A percentile compares a stretch with the other conserved stretches of the same genome.
Conservation (phyloP, 1,140 invertebrate species). For the Drosophila sulfurigaster region DNA sequence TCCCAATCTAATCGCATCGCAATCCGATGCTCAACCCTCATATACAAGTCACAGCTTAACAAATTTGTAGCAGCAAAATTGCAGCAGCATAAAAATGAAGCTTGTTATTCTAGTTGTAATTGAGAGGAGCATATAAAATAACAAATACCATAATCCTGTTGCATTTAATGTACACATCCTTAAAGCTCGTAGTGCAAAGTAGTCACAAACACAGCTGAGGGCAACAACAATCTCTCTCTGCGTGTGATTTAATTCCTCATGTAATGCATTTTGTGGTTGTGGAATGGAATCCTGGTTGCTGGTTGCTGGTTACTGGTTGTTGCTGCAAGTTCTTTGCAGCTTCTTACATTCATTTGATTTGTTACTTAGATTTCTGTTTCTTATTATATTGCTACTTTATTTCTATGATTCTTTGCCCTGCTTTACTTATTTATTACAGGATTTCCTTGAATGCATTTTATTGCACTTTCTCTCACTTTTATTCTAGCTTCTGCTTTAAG, state of each 20-base stretch:
- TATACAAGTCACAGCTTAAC: not conserved
- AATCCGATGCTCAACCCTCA: not conserved
- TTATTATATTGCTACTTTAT: not conserved
- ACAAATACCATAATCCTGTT: constrained; percentile 12
- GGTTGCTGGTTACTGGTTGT: not conserved
- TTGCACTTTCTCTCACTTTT: not conserved
- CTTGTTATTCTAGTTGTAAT: constrained; percentile 9
- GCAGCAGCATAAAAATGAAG: not conserved
- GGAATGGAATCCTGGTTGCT: not conserved
- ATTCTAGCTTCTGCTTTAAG: not conserved
- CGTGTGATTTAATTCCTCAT: not conserved
- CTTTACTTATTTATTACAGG: not conserved
- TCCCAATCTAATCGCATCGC: not conserved
- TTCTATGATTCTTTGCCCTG: not conserved
- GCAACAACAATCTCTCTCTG: not conserved
- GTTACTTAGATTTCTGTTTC: not conserved
- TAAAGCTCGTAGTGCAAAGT: not conserved
- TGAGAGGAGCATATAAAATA: not conserved
- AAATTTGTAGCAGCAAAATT: constrained; percentile 1
- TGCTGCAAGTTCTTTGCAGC: not conserved
- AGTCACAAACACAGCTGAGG: too few species aligned
- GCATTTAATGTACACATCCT: constrained; percentile 9
- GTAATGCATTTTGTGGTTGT: not conserved
- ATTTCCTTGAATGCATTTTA: constrained; percentile 4
- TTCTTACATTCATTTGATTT: not conserved